Percentiles rank a stretch among this genome's conserved stretches.
Conservation (phyloP, 1,140 invertebrate species). For the Drosophila sproati region DNA sequence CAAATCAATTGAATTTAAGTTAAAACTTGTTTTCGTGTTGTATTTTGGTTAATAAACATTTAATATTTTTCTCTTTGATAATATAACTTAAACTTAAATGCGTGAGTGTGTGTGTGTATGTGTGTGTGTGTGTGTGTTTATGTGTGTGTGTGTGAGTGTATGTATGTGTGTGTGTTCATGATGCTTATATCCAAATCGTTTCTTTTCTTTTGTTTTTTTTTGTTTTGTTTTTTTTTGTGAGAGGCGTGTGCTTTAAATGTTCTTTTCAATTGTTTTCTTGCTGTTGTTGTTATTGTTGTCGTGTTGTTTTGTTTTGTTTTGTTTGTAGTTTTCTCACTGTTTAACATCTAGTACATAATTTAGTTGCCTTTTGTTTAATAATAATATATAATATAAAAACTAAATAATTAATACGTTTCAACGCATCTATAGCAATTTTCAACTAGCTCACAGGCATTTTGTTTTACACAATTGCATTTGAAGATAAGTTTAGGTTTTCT, state of each 20-base stretch:
- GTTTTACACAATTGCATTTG: slow-evolving; percentile 28
- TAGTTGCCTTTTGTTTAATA: slow-evolving; percentile 71
- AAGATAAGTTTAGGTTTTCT: slow-evolving; percentile 30
- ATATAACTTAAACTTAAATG: slow-evolving; percentile 47
- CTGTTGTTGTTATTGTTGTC: slow-evolving; percentile 42
- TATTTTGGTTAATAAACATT: slow-evolving; percentile 33
- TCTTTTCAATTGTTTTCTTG: slow-evolving; percentile 59
- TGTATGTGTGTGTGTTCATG: slow-evolving; percentile 29
- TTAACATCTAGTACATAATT: slow-evolving; percentile 77
- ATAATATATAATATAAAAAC: slow-evolving; percentile 79
- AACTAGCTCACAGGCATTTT: slow-evolving; percentile 43
- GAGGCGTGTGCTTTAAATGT: slow-evolving; percentile 42
- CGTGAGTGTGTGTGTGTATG: slow-evolving; percentile 23
- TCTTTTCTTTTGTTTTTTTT: slow-evolving; percentile 29
- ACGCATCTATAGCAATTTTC: slow-evolving; percentile 65
- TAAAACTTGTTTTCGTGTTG: slow-evolving; percentile 34
- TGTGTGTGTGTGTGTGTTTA: slow-evolving; percentile 20
- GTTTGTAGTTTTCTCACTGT: slow-evolving; percentile 54
- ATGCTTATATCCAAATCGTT: slow-evolving; percentile 43
- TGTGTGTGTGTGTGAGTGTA: slow-evolving; percentile 19
- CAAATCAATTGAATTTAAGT: slow-evolving; percentile 24
- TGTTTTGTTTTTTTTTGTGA: slow-evolving; percentile 30
- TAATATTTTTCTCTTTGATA: slow-evolving; percentile 37
- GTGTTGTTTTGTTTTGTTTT: slow-evolving; percentile 57
- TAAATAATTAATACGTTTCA: slow-evolving; percentile 81